Base-by-base conservation (phyloP, 2,888 invertebrate genomes). In the Phragmatobia fuliginosa region DNA sequence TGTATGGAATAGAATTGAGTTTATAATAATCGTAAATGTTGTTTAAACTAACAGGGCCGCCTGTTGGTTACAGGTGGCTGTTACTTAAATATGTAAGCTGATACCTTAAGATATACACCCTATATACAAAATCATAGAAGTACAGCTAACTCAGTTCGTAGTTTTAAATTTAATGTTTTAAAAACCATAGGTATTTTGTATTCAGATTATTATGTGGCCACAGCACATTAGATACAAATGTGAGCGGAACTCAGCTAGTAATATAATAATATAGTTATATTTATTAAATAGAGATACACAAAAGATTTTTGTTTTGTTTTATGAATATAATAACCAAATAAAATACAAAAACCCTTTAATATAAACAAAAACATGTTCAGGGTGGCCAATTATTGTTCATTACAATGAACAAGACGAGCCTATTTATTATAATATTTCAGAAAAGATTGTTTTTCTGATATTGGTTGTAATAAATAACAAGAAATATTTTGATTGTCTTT, bases 321-420 rank as follows among this genome's bases (percentile, higher is more conserved):
- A 38, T 62, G 14, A 28, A 61, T 36, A 38, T n/a, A 38, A 62
- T 62, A 62, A 10, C 28, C 36, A 28, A 62, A 38, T 38, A 38
- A 38, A 38, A 62, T 38, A 38, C 28, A 28, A 28, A 38, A 18
- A 28, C 18, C 25, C 28, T 28, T 61, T 25, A n/a, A 3, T 25
- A 38, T 38, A 16, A 61, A 38, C 28, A 38, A 38, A 16, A 61
- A 28, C 61, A 38, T 28, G 61, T 18, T 38, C 18, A 16, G 18
- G 28, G 38, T 38, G 38, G 28, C 61, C 61, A 62, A 62, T 38
- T 62, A 62, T n/a, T 10, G 38, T 28, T 38, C 38, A 38, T 38
- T 36, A 28, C 8, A 25, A 28, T 25, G 28, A 28, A 61, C 38
- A 38, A 61, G 25, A 18, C 28, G 18, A 38, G 25, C 52, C 25